Evolutionary conservation across 2,797 vertebrate species (phyloP), one percentile per base, ranked within the genome.

Genomic region (Cryptoprocta ferox): DNA sequence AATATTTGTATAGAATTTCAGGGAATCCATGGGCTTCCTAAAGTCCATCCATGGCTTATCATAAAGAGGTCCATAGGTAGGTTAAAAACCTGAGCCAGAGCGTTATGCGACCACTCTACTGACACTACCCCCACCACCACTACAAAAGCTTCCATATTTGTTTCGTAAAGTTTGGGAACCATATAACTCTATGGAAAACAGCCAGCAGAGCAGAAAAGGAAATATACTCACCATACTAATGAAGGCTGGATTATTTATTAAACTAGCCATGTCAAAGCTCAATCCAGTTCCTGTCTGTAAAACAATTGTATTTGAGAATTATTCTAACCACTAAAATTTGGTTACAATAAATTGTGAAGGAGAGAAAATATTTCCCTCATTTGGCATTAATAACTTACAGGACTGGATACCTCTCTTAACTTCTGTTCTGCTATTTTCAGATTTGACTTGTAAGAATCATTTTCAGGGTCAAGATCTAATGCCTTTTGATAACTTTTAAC

Each of bases 201-300:
- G 6, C 11, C 70, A 95, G 32, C 3, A 92, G 35, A 89, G 45
- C 14, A 89, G 66, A 78, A 95, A 93, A 91, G 42, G 28, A 96
- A 89, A 96, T 96, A 76, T 37, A 98, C 99, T 99, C 97, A 99
- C 99, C 99, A 99, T 99, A 98, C 99, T 99, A 98, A 99, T 99
- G 98, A 99, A 99, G 70, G 99, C 99, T 50, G 99, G 99, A 98
- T 99, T 99, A 98, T 99, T 99, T 99, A 99, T 99, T 98, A 99
- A 99, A 97, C 99, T 99, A 56, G 99, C 99, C 99, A 99, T 99
- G 98, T 99, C 99, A 97, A 99, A 99, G 91, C 99, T 99, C 98
- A 99, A 86, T 97, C 99, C 99, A 42, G 99, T 99, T 82, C 99
- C 99, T 95, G 99, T 99, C 99, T 99, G 98, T 96, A 98, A 98